phyloP scores from a whole-genome alignment of 2,113 vertebrate genomes.

The Bos javanicus region DNA sequence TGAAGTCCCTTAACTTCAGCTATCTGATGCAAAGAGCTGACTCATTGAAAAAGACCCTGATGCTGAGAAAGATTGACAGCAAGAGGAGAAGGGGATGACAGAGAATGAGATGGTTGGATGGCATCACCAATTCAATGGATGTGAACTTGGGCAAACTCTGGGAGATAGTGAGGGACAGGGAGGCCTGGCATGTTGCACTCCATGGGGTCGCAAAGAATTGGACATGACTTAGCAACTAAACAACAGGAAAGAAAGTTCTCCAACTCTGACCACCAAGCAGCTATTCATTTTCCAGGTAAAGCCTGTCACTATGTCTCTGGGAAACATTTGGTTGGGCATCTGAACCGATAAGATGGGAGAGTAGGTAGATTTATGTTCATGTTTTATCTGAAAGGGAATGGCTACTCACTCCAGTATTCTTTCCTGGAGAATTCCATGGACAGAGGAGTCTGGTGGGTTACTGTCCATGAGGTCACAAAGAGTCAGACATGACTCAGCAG shows the following conservation, averaged over 20 bases:
- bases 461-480: background rate
- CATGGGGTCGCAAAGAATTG: too few relatives aligned
- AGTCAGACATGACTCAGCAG: background rate
- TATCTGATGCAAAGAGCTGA: too few relatives aligned
- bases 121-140: too few relatives aligned
- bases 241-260: background rate
- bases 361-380: background rate
- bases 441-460: background rate
- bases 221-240: background rate
- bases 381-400: background rate
- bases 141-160: too few relatives aligned
- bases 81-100: too few relatives aligned
- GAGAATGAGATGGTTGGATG: too few relatives aligned
- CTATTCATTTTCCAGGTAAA: background rate
- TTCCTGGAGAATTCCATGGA: background rate
- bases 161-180: too few relatives aligned
- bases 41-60: too few relatives aligned
- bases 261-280: background rate
- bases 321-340: background rate
- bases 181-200: too few relatives aligned
- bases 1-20: too few relatives aligned
- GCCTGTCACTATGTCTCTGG: background rate
- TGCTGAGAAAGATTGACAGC: too few relatives aligned
- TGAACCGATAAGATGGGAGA: background rate
- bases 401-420: background rate